phyloP scores from a whole-genome alignment of 2,888 invertebrate species.

The Ochropleura plecta region DNA sequence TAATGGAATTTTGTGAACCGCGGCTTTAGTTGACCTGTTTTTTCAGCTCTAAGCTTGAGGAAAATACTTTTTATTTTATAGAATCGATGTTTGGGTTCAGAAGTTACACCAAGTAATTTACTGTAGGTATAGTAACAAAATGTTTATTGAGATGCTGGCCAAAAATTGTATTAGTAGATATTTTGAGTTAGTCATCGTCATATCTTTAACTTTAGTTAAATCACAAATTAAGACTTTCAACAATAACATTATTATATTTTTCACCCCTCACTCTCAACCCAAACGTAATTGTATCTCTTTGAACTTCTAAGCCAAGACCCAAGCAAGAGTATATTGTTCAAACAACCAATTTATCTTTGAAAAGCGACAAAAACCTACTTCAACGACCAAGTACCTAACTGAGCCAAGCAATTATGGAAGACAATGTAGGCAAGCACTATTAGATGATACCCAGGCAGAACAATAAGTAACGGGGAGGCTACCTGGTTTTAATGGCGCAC shows the following conservation, averaged over 20 bases:
- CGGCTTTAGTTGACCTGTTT: conserved; percentile 58
- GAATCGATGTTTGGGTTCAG: not conserved
- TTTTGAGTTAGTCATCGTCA: not conserved
- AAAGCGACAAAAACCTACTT: conserved; percentile 18
- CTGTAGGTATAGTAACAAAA: not conserved
- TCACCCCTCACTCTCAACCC: not conserved
- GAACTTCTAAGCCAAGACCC: conserved; percentile 9
- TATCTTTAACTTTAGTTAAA: not conserved
- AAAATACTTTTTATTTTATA: conserved; percentile 7
- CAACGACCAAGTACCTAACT: conserved; percentile 42
- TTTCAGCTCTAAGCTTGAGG: conserved; percentile 30
- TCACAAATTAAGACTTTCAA: conserved; percentile 2
- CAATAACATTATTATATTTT: conserved; percentile 1
- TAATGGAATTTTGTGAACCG: conserved; percentile 67
- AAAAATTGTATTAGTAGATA: conserved; percentile 2
- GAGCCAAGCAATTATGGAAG: conserved; percentile 51
- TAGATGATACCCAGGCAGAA: conserved; percentile 65
- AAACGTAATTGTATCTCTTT: conserved; percentile 3
- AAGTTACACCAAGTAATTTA: conserved; percentile 3
- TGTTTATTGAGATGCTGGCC: not conserved
- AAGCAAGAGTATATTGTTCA: conserved; percentile 17
- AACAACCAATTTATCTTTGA: conserved; percentile 15
- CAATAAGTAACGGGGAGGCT: conserved; percentile 76
- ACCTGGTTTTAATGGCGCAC: conserved; percentile 76
- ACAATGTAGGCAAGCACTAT: conserved; percentile 62